Conservation (phyloP, 2,113 vertebrate genomes). For the Ibidorhyncha struthersii region DNA sequence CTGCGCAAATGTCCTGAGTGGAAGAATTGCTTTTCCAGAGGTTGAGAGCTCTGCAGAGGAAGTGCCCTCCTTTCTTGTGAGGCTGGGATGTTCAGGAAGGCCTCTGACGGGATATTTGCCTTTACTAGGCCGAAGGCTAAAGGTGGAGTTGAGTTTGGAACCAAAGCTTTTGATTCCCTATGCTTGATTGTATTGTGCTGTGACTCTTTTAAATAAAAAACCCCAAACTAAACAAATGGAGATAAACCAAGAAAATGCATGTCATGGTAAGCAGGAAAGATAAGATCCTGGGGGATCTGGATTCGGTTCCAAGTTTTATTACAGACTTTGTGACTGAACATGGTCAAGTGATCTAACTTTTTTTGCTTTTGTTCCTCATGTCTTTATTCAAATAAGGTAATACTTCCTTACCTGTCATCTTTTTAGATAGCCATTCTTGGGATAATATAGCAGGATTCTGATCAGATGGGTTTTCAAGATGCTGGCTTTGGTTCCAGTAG, state of each 20-base stretch:
- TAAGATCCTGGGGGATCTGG: neutral
- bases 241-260: neutral
- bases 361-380: neutral
- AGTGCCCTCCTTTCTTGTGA: neutral
- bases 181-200: neutral
- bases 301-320: neutral
- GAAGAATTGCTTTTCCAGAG: neutral
- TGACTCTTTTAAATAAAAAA: neutral
- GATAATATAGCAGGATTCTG: neutral
- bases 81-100: neutral
- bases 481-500: neutral
- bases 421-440: neutral
- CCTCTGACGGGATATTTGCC: neutral
- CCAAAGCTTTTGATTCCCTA: neutral
- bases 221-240: neutral
- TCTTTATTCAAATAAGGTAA: neutral
- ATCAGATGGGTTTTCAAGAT: neutral
- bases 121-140: neutral
- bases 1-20: neutral
- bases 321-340: accelerated
- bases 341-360: neutral
- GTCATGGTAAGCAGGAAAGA: neutral
- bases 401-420: neutral
- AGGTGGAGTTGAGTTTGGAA: neutral
- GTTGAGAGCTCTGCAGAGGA: neutral